Evolutionary conservation across 2,888 invertebrate species (phyloP), one percentile per base, ranked within the genome.

Genomic region (Standfussiana lucernea): DNA sequence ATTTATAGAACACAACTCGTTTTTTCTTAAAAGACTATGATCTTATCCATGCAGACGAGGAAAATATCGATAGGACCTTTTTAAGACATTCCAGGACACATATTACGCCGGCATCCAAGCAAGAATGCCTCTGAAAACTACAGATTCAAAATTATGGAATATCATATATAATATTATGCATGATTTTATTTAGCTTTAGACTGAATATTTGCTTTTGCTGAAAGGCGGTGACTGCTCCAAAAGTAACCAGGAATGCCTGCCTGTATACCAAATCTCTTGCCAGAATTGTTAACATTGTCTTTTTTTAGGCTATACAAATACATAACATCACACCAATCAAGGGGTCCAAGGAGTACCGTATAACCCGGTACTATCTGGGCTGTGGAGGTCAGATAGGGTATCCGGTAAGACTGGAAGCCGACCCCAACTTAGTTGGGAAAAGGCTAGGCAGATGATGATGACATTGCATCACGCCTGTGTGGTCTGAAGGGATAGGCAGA

Each of bases 91-190:
- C 87, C 80, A 3, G 42, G 24, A 56, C 80, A 64, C 64, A 77
- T 64, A 64, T 71, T 65, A 66, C 59, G 8, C 40, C 32, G 79
- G 72, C 67, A 84, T 86, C 37, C 28, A 59, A 56, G 32, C 72
- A 82, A 75, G 82, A 82, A 86, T 86, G 80, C 65, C 71, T 86
- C 40, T 75, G 80, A 76, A 86, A 86, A 79, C 72, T 86, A 65
- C 45, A 64, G 32, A 47, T 77, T 82, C 72, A 61, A 83, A 75
- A 66, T 76, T 69, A 67, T 73, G 47, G 40, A 67, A 62, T 40
- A 66, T 66, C 21, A 47, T n/a, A n/a, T n/a, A n/a, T 40, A 78
- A 66, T 53, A 32, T 35, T 32, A 68, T 37, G 24, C 47, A 42
- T 40, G 56, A 47, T 56, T 77, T 82, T 42, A 68, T 47, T 64